A percentile compares a stretch with the other conserved stretches of the same genome.
Conservation (phyloP, 2,888 invertebrate species). For the Idaea biselata region DNA sequence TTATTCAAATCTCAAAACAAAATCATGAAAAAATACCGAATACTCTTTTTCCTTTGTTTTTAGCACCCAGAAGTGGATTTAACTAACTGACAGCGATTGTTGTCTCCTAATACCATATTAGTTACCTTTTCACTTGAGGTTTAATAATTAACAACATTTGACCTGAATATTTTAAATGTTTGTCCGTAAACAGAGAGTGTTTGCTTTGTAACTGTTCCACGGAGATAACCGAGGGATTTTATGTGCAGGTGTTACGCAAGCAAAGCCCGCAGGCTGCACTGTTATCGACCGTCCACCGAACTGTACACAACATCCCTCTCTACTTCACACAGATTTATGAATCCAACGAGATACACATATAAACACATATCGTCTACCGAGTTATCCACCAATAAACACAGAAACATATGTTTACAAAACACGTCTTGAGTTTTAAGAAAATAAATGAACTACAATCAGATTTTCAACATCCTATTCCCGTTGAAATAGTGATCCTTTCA, state of each 20-base stretch:
- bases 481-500: slow-evolving; percentile 6
- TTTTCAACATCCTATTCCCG: slow-evolving; percentile 4
- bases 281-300: slow-evolving; percentile 57
- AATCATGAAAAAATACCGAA: no score
- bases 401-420: slow-evolving; percentile 13
- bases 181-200: slow-evolving; percentile 43
- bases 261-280: slow-evolving; percentile 46
- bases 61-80: slow-evolving; percentile 48
- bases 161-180: slow-evolving; percentile 25
- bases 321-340: slow-evolving; percentile 14
- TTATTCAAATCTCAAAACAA: no score
- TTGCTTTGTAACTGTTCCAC: slow-evolving; percentile 54
- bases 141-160: slow-evolving; percentile 5
- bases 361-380: background rate
- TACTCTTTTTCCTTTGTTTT: slow-evolving; percentile 15
- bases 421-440: slow-evolving; percentile 15
- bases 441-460: slow-evolving; percentile 20
- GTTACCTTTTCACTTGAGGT: slow-evolving; percentile 25
- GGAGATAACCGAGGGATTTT: slow-evolving; percentile 48
- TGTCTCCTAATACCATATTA: slow-evolving; percentile 32
- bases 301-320: slow-evolving; percentile 23
- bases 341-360: slow-evolving; percentile 7
- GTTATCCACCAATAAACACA: slow-evolving; percentile 3
- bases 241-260: slow-evolving; percentile 63
- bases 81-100: slow-evolving; percentile 38